Conservation (phyloP, 1,140 invertebrate species). For the Tetranychus urticae region DNA sequence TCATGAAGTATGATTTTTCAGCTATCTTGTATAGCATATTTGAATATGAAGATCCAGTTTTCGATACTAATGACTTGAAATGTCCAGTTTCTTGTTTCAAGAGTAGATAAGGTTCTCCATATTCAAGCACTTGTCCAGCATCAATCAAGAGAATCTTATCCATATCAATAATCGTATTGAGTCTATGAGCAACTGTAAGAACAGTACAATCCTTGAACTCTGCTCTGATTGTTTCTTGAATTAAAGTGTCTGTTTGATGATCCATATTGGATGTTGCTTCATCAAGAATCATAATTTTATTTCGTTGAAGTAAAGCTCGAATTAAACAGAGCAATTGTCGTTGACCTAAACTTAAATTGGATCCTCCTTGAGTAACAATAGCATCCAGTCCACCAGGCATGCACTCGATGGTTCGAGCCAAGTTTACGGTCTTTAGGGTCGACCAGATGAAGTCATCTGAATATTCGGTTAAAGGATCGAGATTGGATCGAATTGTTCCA, state of each 20-base stretch:
- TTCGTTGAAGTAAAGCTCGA: conserved; percentile 26
- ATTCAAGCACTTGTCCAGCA: conserved; percentile 26
- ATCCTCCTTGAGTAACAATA: conserved; percentile 43
- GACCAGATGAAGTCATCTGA: conserved; percentile 40
- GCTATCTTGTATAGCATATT: neutral
- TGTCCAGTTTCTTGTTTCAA: conserved; percentile 26
- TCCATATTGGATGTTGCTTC: conserved; percentile 26
- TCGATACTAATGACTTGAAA: conserved; percentile 17
- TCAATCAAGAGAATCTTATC: conserved; percentile 19
- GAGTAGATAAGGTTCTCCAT: conserved; percentile 36
- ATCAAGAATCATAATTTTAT: conserved; percentile 23
- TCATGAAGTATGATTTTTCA: neutral
- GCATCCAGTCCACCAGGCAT: conserved; percentile 37
- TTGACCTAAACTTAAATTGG: conserved; percentile 57
- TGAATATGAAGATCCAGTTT: conserved; percentile 6
- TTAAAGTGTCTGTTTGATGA: conserved; percentile 18
- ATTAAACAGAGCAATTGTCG: conserved; percentile 41
- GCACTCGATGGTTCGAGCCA: conserved; percentile 37
- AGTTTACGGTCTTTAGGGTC: conserved; percentile 49
- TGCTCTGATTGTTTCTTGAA: conserved; percentile 17
- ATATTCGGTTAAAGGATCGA: conserved; percentile 56
- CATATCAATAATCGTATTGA: conserved; percentile 16
- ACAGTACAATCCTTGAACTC: conserved; percentile 45
- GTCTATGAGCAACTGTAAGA: conserved; percentile 48
- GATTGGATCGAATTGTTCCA: conserved; percentile 50